phyloP scores from a whole-genome alignment of 2,797 vertebrate species.

The Dicrostonyx torquatus region DNA sequence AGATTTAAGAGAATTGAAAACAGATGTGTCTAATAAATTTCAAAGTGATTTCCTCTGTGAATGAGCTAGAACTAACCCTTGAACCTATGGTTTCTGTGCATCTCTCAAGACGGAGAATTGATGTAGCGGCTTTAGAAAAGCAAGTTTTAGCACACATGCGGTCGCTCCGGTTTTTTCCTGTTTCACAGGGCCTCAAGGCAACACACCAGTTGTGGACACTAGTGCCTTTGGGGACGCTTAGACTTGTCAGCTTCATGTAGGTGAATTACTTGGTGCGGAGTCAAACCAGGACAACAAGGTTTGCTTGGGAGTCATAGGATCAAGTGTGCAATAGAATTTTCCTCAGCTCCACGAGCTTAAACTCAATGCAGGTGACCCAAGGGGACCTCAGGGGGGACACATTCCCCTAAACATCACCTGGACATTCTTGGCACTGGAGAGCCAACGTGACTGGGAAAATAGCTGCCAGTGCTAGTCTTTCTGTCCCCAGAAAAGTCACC shows the following conservation, averaged over 20 bases:
- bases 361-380: background rate
- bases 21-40: background rate
- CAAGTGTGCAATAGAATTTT: background rate
- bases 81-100: background rate
- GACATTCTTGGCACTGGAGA: conserved; percentile 57
- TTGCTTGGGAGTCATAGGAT: background rate
- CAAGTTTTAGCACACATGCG: background rate
- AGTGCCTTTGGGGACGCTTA: background rate
- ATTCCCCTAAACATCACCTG: conserved; percentile 42
- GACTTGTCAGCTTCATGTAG: background rate
- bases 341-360: background rate
- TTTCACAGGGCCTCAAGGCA: background rate
- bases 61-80: background rate
- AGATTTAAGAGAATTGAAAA: conserved; percentile 41
- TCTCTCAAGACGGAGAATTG: conserved; percentile 24
- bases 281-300: background rate
- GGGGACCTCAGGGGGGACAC: conserved; percentile 40
- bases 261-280: background rate
- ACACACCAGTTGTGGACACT: background rate
- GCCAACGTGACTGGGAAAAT: conserved; percentile 57
- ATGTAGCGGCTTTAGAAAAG: background rate
- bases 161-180: background rate
- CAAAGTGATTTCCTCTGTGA: conserved; percentile 17
- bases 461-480: background rate
- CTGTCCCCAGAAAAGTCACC: conserved; percentile 61